These are phyloP conservation scores for Petrolisthes cinctipes DNA, from an alignment of 2,888 invertebrate genomes.

Conservation along the genomic window DNA sequence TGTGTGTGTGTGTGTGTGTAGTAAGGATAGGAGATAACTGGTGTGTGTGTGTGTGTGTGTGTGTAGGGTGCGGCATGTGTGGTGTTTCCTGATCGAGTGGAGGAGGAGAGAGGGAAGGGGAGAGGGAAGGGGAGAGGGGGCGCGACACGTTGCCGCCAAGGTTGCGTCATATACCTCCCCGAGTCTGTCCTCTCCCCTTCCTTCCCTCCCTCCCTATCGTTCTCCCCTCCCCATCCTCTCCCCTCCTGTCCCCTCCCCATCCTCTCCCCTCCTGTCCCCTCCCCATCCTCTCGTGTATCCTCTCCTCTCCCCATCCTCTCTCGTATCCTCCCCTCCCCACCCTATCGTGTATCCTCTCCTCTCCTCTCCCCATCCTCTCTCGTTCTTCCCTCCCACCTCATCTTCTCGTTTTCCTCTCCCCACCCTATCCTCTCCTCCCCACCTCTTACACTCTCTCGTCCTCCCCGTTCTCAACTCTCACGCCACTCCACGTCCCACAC, in stretches of 20 bases:
- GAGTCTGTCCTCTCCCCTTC: not conserved
- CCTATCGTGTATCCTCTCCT: not conserved
- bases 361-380: not conserved
- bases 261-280: not conserved
- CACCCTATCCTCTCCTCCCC: not conserved
- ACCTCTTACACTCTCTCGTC: not conserved
- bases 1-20: conserved; percentile 11
- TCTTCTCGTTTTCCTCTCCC: not conserved
- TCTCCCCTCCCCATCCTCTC: not conserved
- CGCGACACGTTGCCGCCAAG: not conserved
- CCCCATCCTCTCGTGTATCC: not conserved
- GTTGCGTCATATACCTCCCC: not conserved
- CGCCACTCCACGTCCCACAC: not conserved
- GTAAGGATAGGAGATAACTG: not conserved
- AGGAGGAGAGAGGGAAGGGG: not conserved
- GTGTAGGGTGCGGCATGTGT: not conserved
- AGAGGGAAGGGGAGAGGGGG: not conserved
- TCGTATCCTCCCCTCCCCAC: not conserved
- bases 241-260: not conserved
- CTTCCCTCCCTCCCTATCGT: not conserved
- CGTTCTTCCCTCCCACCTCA: not conserved
- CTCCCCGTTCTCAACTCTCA: not conserved
- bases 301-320: not conserved
- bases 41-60: not conserved
- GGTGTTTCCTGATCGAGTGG: not conserved